Evolutionary conservation across 2,888 invertebrate species (phyloP).

Genomic region (Luffia ferchaultella): DNA sequence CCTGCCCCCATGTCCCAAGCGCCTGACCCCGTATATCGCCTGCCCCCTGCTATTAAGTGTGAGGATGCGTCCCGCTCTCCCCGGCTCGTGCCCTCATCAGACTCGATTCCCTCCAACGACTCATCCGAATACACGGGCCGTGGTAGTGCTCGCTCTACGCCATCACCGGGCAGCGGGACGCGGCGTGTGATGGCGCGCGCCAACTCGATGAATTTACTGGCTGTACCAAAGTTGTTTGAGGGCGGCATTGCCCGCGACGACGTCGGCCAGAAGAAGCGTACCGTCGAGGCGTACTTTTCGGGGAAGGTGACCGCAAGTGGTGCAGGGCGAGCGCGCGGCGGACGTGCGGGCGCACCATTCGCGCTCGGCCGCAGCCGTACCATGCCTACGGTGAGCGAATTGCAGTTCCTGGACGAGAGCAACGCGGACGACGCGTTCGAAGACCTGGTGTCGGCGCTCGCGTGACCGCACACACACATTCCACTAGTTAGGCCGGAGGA

Average conservation of each 20-base stretch:
- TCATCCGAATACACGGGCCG: neutral
- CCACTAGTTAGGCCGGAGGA: slow-evolving; percentile 45
- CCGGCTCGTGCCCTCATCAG: no score
- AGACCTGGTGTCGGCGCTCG: slow-evolving; percentile 75
- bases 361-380: slow-evolving; percentile 78
- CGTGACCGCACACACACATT: slow-evolving; percentile 44
- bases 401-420: slow-evolving; percentile 75
- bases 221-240: slow-evolving; percentile 82
- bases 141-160: slow-evolving; percentile 7
- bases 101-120: neutral
- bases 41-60: slow-evolving; percentile 16
- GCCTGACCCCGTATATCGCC: slow-evolving; percentile 9
- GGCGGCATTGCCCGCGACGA: slow-evolving; percentile 76
- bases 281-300: slow-evolving; percentile 78
- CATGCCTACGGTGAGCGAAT: slow-evolving; percentile 75
- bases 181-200: slow-evolving; percentile 60
- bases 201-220: slow-evolving; percentile 78
- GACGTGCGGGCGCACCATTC: slow-evolving; percentile 33
- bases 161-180: slow-evolving; percentile 52
- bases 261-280: slow-evolving; percentile 73
- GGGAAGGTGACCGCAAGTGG: slow-evolving; percentile 9
- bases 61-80: neutral
- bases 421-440: slow-evolving; percentile 91
- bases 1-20: slow-evolving; percentile 1
- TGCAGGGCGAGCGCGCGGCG: slow-evolving; percentile 12